Base-by-base conservation (phyloP, 1,140 invertebrate species). In the Odontomachus brunneus region DNA sequence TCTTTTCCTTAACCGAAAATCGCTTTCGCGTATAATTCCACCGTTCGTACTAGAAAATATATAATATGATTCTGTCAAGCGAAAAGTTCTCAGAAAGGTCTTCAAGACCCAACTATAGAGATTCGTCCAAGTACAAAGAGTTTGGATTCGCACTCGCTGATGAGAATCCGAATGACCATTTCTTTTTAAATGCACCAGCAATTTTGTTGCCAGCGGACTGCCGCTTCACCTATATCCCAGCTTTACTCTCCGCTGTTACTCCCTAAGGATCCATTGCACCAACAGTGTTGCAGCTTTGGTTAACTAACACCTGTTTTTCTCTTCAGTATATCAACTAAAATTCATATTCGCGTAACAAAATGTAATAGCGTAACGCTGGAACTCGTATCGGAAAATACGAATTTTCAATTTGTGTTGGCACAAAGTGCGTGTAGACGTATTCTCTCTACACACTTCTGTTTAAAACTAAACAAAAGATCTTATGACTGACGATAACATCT, bases 111-210 rank as follows among this genome's bases (percentile, higher is more conserved):
- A 67, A 78, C 11, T 60, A 12, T n/a, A 62, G 49, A 74, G 49
- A 24, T 78, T 53, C 17, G 49, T 69, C 22, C 63, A 26, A 44
- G 17, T 67, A 67, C 22, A 78, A 76, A 84, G n/a, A 48, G 60
- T 19, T 82, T 73, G 75, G 29, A 83, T 62, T 53, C 33, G 69
- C 73, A 83, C 74, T 62, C 53, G 14, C 26, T 66, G 81, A 82
- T 63, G 22, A 65, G 17, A 82, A 57, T 83, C 38, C 26, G 53
- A 49, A 72, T 71, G 0, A 67, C 66, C 55, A 15, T 33, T 9
- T 44, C 9, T 44, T 33, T 82, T 86, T 86, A 84, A 86, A 84
- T 89, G 87, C 84, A 86, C 71, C 55, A 84, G 72, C 82, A 82
- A 82, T 29, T 73, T 78, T 60, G 0, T 78, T 76, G 65, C 75